Percentiles rank a stretch among this genome's conserved stretches.
These are phyloP conservation scores for Thermophis baileyi DNA, from an alignment of 2,113 vertebrate species.

Conservation along the genomic window DNA sequence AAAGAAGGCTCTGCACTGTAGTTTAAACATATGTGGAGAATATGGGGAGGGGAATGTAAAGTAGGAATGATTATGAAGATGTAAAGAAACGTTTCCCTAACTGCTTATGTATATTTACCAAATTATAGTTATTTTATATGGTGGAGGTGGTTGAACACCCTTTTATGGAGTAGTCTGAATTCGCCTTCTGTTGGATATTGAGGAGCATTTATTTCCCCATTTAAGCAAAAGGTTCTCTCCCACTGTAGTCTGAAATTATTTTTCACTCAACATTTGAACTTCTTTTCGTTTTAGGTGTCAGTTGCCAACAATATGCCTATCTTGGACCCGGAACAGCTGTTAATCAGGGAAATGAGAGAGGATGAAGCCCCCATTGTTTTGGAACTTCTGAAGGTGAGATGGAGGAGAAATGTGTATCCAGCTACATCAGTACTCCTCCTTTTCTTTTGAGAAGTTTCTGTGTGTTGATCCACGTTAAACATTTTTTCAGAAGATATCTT, in stretches of 20 bases:
- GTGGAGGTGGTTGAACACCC: neutral
- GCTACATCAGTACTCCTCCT: too few relatives aligned
- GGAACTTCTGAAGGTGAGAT: constrained; percentile 62
- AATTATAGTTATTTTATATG: neutral
- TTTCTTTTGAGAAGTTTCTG: neutral
- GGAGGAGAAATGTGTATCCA: too few relatives aligned
- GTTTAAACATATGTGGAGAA: neutral
- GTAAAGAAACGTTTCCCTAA: neutral
- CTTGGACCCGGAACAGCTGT: constrained; percentile 55
- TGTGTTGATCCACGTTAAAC: neutral
- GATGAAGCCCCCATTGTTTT: constrained; percentile 61
- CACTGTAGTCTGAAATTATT: neutral
- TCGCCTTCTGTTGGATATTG: neutral
- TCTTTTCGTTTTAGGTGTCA: neutral
- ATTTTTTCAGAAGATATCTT: neutral
- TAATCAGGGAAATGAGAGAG: constrained; percentile 62
- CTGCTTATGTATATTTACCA: neutral
- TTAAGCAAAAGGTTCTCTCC: neutral
- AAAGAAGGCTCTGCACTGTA: neutral
- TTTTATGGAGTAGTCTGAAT: neutral
- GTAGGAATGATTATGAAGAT: neutral
- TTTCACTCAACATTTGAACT: neutral
- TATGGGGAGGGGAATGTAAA: neutral
- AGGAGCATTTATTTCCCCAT: neutral
- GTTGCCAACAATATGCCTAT: neutral